Evolutionary conservation across 2,113 vertebrate species (phyloP).

Genomic region (Phylloscopus trochiloides): DNA sequence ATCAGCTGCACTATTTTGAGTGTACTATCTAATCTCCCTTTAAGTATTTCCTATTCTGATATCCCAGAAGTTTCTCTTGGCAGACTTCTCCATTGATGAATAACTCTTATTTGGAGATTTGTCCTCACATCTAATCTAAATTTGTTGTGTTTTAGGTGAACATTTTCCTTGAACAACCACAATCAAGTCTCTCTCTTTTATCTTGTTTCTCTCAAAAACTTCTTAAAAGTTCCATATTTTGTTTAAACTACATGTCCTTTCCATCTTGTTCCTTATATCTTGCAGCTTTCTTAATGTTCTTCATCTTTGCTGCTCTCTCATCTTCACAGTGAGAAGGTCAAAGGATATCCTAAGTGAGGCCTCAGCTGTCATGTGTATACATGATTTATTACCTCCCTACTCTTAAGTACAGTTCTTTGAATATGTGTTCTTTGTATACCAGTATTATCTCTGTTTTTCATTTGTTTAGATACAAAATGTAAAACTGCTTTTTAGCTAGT

Average conservation of each 20-base stretch:
- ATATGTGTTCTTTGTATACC: not conserved
- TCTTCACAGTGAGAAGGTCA: slow-evolving; percentile 35
- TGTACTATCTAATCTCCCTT: slow-evolving; percentile 71
- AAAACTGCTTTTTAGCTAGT: not conserved
- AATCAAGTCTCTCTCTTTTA: slow-evolving; percentile 27
- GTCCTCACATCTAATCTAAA: slow-evolving; percentile 60
- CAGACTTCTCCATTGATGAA: slow-evolving; percentile 50
- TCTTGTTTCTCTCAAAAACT: slow-evolving; percentile 24
- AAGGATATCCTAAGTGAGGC: slow-evolving; percentile 9
- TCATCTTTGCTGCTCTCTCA: not conserved
- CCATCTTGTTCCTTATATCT: not conserved
- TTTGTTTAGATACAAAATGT: not conserved
- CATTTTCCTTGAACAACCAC: not conserved
- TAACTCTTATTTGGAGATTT: slow-evolving; percentile 66
- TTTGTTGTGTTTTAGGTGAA: slow-evolving; percentile 50
- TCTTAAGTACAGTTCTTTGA: not conserved
- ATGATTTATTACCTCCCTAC: not conserved
- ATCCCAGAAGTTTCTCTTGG: slow-evolving; percentile 62
- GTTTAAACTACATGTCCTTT: slow-evolving; percentile 35
- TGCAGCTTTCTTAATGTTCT: slow-evolving; percentile 42
- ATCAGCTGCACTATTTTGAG: slow-evolving; percentile 55
- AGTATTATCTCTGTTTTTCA: not conserved
- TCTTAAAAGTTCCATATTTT: slow-evolving; percentile 16
- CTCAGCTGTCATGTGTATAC: not conserved
- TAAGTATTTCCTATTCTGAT: slow-evolving; percentile 66